phyloP scores from a whole-genome alignment of 2,797 vertebrate genomes.

The Tympanoctomys barrerae region DNA sequence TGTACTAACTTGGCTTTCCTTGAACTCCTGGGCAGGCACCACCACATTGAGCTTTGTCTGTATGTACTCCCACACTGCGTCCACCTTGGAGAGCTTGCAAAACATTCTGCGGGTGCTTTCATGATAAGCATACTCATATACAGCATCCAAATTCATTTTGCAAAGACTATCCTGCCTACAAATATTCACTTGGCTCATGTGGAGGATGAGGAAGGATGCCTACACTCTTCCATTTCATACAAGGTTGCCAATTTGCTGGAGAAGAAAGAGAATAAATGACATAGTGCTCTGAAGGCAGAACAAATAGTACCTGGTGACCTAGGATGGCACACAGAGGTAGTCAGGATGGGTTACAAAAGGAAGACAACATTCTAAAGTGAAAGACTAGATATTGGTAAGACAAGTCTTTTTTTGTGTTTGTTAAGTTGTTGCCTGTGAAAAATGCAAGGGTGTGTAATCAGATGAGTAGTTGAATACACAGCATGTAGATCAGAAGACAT shows the following conservation, averaged over 20 bases:
- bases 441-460: neutral
- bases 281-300: neutral
- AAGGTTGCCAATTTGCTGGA: neutral
- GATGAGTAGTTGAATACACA: neutral
- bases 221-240: slow-evolving; percentile 25
- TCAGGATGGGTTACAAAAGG: neutral
- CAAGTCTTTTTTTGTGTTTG: neutral
- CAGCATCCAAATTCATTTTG: neutral
- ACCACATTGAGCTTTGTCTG: neutral
- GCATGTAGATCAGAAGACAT: slow-evolving; percentile 36
- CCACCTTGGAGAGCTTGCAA: slow-evolving; percentile 15
- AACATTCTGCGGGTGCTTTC: neutral
- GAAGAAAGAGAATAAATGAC: neutral
- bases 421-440: slow-evolving; percentile 24
- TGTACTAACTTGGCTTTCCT: neutral
- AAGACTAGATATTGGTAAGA: neutral
- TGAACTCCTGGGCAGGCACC: neutral
- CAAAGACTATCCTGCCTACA: neutral
- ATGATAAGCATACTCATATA: neutral
- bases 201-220: neutral
- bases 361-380: neutral
- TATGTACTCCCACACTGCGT: neutral
- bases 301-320: neutral
- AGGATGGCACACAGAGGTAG: neutral
- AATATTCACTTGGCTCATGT: neutral